A percentile compares a stretch with the other conserved stretches of the same genome.
phyloP scores from a whole-genome alignment of 64 coral and sea anemone genomes.

The Pachyseris speciosa region DNA sequence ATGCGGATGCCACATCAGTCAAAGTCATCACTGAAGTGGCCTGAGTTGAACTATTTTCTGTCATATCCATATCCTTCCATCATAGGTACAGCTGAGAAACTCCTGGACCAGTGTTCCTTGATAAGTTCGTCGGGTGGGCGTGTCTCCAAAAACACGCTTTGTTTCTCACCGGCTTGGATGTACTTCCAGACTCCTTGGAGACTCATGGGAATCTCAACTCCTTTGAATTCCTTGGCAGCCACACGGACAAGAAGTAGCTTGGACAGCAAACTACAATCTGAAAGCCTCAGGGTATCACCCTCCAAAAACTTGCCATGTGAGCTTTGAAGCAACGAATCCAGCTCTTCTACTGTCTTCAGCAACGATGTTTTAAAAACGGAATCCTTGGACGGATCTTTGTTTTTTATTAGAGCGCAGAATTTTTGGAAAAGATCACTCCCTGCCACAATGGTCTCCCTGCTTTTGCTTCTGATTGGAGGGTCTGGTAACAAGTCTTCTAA shows the following conservation, averaged over 20 bases:
- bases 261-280: constrained; percentile 30
- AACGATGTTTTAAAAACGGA: constrained; percentile 36
- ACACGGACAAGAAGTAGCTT: constrained; percentile 29
- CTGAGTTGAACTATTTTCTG: neutral
- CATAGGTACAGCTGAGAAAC: constrained; percentile 17
- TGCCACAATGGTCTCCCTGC: constrained; percentile 29
- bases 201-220: constrained; percentile 5
- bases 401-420: constrained; percentile 72
- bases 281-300: constrained; percentile 6
- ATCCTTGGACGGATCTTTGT: constrained; percentile 44
- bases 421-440: constrained; percentile 57
- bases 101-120: constrained; percentile 42
- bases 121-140: constrained; percentile 21
- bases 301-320: neutral
- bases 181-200: constrained; percentile 27
- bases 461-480: constrained; percentile 15
- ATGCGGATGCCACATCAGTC: too few relatives aligned
- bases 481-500: neutral
- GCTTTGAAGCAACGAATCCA: constrained; percentile 1
- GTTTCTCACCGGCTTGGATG: constrained; percentile 30
- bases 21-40: too few relatives aligned
- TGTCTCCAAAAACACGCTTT: neutral
- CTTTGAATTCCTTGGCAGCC: constrained; percentile 25
- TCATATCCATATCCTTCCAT: constrained; percentile 12
- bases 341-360: constrained; percentile 38